phyloP scores from a whole-genome alignment of 2,113 vertebrate species.

The Mormoops blainvillei region DNA sequence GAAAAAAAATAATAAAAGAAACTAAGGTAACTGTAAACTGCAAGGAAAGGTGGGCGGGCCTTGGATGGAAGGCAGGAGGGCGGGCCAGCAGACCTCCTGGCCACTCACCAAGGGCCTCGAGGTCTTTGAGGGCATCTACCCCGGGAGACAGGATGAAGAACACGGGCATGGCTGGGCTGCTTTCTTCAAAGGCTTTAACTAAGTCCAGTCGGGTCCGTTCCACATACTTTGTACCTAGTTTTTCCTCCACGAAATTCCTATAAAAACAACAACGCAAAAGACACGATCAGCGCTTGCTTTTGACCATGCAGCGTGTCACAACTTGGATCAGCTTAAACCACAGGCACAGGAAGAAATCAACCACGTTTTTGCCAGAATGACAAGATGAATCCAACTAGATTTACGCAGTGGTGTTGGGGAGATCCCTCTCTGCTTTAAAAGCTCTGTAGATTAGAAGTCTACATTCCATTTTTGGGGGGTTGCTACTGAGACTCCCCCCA shows the following conservation, averaged over 20 bases:
- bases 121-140: constrained; percentile 84
- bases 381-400: not conserved
- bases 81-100: not conserved
- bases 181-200: constrained; percentile 82
- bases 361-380: not conserved
- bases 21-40: not conserved
- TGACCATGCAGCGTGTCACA: not conserved
- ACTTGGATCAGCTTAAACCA: not conserved
- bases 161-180: constrained; percentile 78
- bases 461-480: not conserved
- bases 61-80: not conserved
- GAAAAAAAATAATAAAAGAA: not conserved
- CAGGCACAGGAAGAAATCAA: not conserved
- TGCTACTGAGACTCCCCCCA: not conserved
- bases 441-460: not conserved
- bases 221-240: constrained; percentile 81
- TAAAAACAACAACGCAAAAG: not conserved
- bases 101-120: constrained; percentile 82
- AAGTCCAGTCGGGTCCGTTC: constrained; percentile 81
- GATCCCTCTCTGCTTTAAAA: not conserved
- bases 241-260: constrained; percentile 87
- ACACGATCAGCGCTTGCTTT: not conserved
- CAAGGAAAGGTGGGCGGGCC: not conserved
- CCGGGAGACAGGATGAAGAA: constrained; percentile 89
- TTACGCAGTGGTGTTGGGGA: not conserved